A percentile compares a stretch with the other conserved stretches of the same genome.
Conservation (phyloP, 2,113 vertebrate species). For the Phylloscopus trochilus region DNA sequence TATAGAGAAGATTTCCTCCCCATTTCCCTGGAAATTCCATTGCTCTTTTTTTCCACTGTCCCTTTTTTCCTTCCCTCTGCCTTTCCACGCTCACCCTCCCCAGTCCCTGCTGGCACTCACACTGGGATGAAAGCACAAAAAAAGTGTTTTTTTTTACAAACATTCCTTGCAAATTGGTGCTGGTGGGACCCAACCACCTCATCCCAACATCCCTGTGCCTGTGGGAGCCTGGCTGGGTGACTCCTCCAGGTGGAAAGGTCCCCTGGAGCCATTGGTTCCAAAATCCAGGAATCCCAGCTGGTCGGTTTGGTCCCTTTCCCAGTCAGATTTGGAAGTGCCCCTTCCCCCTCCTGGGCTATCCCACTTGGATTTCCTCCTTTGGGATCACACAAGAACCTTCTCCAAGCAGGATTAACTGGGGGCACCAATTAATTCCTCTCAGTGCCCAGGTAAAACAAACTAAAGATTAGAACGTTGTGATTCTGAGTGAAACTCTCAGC, state of each 20-base stretch:
- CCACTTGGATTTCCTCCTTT: background rate
- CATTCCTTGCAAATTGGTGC: background rate
- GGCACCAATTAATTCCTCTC: background rate
- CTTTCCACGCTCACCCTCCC: background rate
- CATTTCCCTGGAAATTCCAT: background rate
- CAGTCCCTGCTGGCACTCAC: background rate
- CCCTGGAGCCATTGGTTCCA: background rate
- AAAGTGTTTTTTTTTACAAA: rapidly evolving
- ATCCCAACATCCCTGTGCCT: background rate
- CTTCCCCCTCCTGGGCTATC: background rate
- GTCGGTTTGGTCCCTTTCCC: background rate
- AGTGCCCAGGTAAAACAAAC: background rate
- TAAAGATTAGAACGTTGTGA: rapidly evolving
- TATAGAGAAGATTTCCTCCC: background rate
- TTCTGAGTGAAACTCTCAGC: background rate
- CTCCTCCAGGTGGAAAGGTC: background rate
- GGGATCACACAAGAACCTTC: background rate
- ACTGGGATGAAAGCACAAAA: rapidly evolving
- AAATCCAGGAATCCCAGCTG: rapidly evolving
- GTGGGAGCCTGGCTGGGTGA: background rate
- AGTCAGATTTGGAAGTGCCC: background rate
- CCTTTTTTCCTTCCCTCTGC: rapidly evolving
- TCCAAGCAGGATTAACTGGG: background rate
- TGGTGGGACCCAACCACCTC: background rate
- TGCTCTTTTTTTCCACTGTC: background rate